Evolutionary conservation across 2,113 vertebrate genomes (phyloP), one percentile per base, ranked within the genome.

Genomic region (Eulacestoma nigropectus): DNA sequence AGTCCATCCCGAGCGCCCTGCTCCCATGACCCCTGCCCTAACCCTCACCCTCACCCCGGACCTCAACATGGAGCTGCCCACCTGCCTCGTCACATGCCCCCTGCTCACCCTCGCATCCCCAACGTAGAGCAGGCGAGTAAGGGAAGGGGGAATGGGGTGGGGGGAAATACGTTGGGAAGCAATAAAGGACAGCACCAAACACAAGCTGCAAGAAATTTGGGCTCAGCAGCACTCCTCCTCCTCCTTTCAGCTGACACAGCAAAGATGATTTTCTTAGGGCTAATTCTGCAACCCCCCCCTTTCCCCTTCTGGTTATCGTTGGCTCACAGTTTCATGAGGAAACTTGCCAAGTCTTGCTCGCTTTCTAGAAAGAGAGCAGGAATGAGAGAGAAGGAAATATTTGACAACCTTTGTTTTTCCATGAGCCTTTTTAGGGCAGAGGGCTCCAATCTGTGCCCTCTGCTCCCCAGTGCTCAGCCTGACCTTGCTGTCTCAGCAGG

Each of bases 351-450:
- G 95, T 96, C 85, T 88, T 94, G 97, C 96, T 95, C 11, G 44
- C 89, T 96, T 96, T 96, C 92, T 95, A 93, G 96, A 97, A 96
- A 93, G 90, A 95, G 95, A 79, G 95, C 74, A 93, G 92, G 83
- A 96, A 94, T 72, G 39, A 88, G 81, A 77, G 88, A 92, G 94
- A 97, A 96, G 95, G 84, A 96, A 97, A 89, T 90, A 93, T 96
- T 95, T 95, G 95, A 96, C 95, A 93, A 93, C 79, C 77, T 96
- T 97, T 93, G 93, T 95, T 98, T 98, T 98, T 98, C 95, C 96
- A 97, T 14, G 33, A 95, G 94, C 76, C 83, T 96, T 96, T 97
- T 97, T 77, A 96, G 96, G 93, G 87, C 95, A 96, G 88, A 81
- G 90, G 96, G 93, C 96, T 96, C 84, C 88, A 93, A 93, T 96